Evolutionary conservation across 1,140 invertebrate genomes (phyloP), one percentile per base, ranked within the genome.

Genomic region (Oncopodura yosiiana): DNA sequence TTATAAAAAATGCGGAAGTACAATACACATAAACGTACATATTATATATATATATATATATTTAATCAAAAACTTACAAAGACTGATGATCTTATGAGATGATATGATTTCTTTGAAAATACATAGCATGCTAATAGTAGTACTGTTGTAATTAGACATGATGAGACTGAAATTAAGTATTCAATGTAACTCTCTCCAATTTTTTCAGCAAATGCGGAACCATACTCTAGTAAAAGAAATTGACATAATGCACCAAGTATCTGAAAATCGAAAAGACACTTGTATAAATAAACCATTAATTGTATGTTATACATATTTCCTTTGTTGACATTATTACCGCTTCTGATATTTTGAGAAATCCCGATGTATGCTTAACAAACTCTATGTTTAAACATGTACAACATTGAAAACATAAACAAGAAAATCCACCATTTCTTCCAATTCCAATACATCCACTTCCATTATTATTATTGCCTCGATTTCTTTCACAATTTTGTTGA

Each of bases 331-430:
- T 32, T 12, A 5, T 76, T 74, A 86, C 84, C 60, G 83, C 74
- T 77, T 89, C 81, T 38, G 76, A 70, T 1, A 86, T 63, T 74
- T 87, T 89, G 6, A 86, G 69, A 2, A 84, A 65, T 11, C 86
- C 86, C 34, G 79, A 75, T 48, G 77, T 70, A 1, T 79, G 78
- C 34, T 77, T 79, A 0, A 87, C 69, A 66, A 85, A 86, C 24
- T 78, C 76, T 18, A 86, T 71, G 66, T 87, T 80, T 51, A 89
- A 67, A 66, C 85, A 87, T n/a, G 81, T 81, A 64, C 81, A 87
- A 65, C 84, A 81, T 38, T 76, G 74, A 59, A 81, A 84, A 61
- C 79, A 86, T 53, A 82, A 82, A 65, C 83, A 80, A 55, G 75
- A 74, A 14, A 83, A 73, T 34, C 69, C 38, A 16, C 56, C 58